A percentile compares a stretch with the other conserved stretches of the same genome.
phyloP scores from a whole-genome alignment of 2,113 vertebrate genomes.

The Zapus hudsonius region DNA sequence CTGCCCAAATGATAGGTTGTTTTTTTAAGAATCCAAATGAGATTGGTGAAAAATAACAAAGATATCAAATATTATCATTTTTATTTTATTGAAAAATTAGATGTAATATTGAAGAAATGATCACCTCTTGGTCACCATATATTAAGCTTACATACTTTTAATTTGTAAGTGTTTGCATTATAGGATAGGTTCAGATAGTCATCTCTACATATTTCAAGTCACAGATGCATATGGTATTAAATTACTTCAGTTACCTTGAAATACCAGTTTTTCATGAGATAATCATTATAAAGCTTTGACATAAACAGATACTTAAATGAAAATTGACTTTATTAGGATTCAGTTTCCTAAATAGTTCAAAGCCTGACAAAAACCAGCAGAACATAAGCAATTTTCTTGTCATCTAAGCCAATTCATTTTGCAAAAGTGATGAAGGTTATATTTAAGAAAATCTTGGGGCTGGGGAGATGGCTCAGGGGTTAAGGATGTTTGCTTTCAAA shows the following conservation, averaged over 20 bases:
- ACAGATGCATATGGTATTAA: background rate
- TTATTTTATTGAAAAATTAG: background rate
- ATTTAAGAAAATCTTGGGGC: too few relatives aligned
- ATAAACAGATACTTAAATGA: background rate
- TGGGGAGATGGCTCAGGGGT: too few relatives aligned
- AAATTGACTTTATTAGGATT: background rate
- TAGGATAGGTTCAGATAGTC: background rate
- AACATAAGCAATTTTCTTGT: background rate
- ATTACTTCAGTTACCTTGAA: background rate
- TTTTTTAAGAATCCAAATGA: background rate
- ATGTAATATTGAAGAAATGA: background rate
- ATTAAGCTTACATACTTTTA: background rate
- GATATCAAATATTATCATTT: background rate
- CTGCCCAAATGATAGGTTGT: background rate
- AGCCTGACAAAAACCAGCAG: background rate
- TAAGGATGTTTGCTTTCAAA: too few relatives aligned
- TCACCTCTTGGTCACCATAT: too few relatives aligned
- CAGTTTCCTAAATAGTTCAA: background rate
- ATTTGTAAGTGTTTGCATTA: background rate
- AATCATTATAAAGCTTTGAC: background rate
- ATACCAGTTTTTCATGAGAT: background rate
- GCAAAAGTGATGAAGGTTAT: background rate
- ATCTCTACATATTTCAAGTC: background rate
- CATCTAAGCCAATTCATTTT: background rate
- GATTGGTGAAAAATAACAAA: background rate